These are phyloP conservation scores for Toxonevra muliebris DNA, from an alignment of 2,888 invertebrate genomes.

Conservation along the genomic window DNA sequence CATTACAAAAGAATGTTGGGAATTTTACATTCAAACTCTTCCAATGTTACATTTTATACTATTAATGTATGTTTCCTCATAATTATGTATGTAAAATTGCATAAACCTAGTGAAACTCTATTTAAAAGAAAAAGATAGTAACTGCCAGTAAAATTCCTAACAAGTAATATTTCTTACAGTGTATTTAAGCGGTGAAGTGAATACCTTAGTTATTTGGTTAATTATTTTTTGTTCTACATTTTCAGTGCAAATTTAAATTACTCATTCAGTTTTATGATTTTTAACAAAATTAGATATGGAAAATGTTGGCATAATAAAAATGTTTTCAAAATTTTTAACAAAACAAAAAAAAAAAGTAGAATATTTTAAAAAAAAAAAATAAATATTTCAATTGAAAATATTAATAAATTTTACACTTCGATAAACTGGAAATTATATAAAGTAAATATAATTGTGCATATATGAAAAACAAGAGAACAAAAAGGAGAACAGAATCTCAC, in stretches of 20 bases:
- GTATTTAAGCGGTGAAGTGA: too few species aligned
- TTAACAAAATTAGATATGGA: slow-evolving; percentile 46
- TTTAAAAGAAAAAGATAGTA: too few species aligned
- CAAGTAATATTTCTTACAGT: too few species aligned
- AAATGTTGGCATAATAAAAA: slow-evolving; percentile 64
- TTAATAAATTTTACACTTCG: slow-evolving; percentile 1
- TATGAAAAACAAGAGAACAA: slow-evolving; percentile 31
- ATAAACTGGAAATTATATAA: not conserved
- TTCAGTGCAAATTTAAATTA: slow-evolving; percentile 16
- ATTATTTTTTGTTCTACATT: slow-evolving; percentile 19
- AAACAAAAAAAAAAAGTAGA: slow-evolving; percentile 34
- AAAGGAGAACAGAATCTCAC: slow-evolving; percentile 39
- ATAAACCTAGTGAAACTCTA: too few species aligned
- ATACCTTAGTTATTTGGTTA: too few species aligned
- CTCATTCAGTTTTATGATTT: slow-evolving; percentile 15
- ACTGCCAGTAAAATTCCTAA: too few species aligned
- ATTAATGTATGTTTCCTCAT: too few species aligned
- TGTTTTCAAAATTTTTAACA: slow-evolving; percentile 43
- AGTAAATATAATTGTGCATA: not conserved
- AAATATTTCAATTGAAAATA: not conserved
- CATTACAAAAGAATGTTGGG: too few species aligned
- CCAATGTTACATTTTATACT: too few species aligned
- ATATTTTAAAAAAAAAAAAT: slow-evolving; percentile 27
- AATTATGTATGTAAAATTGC: too few species aligned
- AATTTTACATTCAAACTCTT: too few species aligned